Conservation (phyloP, 1,140 invertebrate species). For the Anoplolepis gracilipes region DNA sequence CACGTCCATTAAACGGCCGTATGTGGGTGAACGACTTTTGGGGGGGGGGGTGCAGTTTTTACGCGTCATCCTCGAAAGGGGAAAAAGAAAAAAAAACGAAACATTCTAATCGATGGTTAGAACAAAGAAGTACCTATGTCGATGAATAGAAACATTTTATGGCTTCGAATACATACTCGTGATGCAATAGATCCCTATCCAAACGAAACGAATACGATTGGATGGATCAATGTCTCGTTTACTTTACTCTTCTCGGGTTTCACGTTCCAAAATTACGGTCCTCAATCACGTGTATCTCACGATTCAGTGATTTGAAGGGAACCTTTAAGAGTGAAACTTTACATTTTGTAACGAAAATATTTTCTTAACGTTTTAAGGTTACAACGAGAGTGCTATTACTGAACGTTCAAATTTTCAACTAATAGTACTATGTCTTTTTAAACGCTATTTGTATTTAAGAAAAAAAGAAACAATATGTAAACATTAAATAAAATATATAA, state of each 20-base stretch:
- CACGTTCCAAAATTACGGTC: constrained; percentile 34
- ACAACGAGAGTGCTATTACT: neutral
- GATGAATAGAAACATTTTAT: constrained; percentile 68
- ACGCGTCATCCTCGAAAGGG: neutral
- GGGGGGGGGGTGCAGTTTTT: constrained; percentile 52
- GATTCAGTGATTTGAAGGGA: neutral
- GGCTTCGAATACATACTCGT: constrained; percentile 48
- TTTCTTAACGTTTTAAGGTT: constrained; percentile 6
- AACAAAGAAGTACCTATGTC: constrained; percentile 62
- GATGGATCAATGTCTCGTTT: constrained; percentile 8
- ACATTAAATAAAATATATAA: neutral
- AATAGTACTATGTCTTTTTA: neutral
- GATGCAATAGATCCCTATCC: constrained; percentile 37
- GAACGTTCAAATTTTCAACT: neutral
- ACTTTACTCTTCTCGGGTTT: constrained; percentile 44
- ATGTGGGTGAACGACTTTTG: constrained; percentile 31
- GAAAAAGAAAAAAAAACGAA: neutral
- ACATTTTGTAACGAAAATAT: constrained; percentile 24
- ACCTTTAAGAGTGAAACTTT: constrained; percentile 15
- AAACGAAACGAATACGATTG: constrained; percentile 40
- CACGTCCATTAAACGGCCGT: constrained; percentile 63
- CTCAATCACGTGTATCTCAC: constrained; percentile 43
- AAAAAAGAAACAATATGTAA: neutral
- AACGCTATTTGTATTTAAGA: neutral
- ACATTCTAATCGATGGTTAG: constrained; percentile 21